A percentile compares a stretch with the other conserved stretches of the same genome.
Conservation (phyloP, 2,797 vertebrate species). For the Pseudomugil gertrudae region DNA sequence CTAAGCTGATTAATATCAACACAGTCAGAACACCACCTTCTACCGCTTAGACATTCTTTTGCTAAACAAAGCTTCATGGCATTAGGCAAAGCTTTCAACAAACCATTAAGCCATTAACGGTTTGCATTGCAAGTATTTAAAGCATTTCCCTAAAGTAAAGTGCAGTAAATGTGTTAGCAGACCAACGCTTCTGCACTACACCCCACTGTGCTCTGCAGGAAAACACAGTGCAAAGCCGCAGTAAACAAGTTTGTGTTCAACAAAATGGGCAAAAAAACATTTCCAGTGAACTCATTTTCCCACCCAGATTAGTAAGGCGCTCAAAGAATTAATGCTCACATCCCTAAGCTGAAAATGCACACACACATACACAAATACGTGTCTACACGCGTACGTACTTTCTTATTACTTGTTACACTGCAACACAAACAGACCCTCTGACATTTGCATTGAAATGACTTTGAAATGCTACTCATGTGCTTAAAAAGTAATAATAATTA, state of each 20-base stretch:
- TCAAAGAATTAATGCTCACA: constrained; percentile 35
- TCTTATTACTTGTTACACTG: neutral
- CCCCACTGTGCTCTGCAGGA: neutral
- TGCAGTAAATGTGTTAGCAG: neutral
- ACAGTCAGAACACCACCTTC: neutral
- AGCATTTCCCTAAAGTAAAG: constrained; percentile 10
- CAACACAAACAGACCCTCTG: constrained; percentile 16
- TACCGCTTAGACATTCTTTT: neutral
- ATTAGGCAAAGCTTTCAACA: neutral
- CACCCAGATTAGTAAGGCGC: constrained; percentile 46
- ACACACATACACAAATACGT: constrained; percentile 3
- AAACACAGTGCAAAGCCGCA: constrained; percentile 9
- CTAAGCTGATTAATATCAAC: neutral
- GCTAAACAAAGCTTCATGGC: neutral
- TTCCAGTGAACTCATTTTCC: constrained; percentile 44
- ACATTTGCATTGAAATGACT: constrained; percentile 32
- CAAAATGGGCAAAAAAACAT: constrained; percentile 5
- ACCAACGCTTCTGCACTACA: neutral
- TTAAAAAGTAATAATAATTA: constrained; percentile 24
- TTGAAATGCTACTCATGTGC: constrained; percentile 20
- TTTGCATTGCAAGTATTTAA: constrained; percentile 3
- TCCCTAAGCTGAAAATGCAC: constrained; percentile 20
- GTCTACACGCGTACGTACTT: constrained; percentile 18
- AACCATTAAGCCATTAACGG: neutral
- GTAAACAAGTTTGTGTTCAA: constrained; percentile 28